Conservation (phyloP, 2,113 vertebrate species). For the Aptenodytes patagonicus region DNA sequence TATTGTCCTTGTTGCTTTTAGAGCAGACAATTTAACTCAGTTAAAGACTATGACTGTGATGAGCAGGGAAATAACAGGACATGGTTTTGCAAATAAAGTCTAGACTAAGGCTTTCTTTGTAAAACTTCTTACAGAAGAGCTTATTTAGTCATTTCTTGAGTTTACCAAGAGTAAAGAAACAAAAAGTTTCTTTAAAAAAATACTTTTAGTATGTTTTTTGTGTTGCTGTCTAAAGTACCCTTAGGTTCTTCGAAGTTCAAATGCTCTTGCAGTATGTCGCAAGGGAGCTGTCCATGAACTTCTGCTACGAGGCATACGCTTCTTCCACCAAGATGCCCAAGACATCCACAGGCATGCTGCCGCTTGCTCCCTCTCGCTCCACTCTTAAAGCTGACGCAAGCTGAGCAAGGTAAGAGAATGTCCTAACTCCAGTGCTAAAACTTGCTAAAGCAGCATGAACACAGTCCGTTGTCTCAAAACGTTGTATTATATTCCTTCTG, state of each 20-base stretch:
- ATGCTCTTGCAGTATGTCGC: not conserved
- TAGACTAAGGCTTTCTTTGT: not conserved
- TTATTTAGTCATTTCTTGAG: not conserved
- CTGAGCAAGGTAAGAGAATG: not conserved
- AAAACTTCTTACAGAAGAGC: not conserved
- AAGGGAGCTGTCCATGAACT: not conserved
- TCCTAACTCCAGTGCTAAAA: not conserved
- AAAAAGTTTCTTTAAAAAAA: too few relatives aligned
- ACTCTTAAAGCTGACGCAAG: not conserved
- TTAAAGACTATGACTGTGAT: not conserved
- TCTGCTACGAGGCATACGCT: not conserved
- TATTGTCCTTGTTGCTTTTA: not conserved
- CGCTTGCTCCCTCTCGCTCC: rapidly evolving
- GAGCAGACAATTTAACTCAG: not conserved
- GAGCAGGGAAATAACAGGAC: not conserved
- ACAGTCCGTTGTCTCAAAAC: not conserved
- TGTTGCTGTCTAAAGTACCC: not conserved
- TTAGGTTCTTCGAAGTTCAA: not conserved
- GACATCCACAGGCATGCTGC: not conserved
- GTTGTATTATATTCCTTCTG: not conserved
- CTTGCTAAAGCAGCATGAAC: not conserved
- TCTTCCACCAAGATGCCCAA: not conserved
- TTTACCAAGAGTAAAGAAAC: not conserved
- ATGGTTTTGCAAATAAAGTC: not conserved
- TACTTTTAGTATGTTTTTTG: not conserved